These are phyloP conservation scores for Trissolcus japonicus DNA, from an alignment of 2,888 invertebrate genomes.

Conservation along the genomic window DNA sequence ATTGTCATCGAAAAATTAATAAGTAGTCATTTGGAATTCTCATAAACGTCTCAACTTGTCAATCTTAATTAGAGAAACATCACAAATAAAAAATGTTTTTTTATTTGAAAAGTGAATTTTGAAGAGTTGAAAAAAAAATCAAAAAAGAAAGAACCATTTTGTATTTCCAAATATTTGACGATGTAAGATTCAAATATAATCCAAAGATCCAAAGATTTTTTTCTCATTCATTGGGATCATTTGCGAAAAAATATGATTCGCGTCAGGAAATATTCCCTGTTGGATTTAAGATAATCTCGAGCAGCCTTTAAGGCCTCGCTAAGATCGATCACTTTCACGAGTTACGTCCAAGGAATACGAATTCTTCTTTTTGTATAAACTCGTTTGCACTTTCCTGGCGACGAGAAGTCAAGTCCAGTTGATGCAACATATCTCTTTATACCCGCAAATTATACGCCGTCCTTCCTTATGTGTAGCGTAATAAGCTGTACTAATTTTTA, in stretches of 20 bases:
- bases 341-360: slow-evolving; percentile 61
- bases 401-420: slow-evolving; percentile 47
- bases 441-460: slow-evolving; percentile 21
- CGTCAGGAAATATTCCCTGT: slow-evolving; percentile 48
- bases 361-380: slow-evolving; percentile 53
- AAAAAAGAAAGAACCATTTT: no score
- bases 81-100: background rate
- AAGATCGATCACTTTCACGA: slow-evolving; percentile 72
- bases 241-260: slow-evolving; percentile 47
- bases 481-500: slow-evolving; percentile 28
- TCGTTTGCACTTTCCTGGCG: slow-evolving; percentile 45
- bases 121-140: no score
- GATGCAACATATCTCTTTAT: slow-evolving; percentile 22
- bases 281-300: slow-evolving; percentile 49
- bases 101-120: no score
- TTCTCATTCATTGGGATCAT: slow-evolving; percentile 30
- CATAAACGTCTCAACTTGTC: slow-evolving; percentile 3
- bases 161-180: no score
- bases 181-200: background rate
- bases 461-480: slow-evolving; percentile 30
- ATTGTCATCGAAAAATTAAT: slow-evolving; percentile 20
- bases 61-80: slow-evolving; percentile 2
- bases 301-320: slow-evolving; percentile 56
- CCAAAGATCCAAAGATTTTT: no score
- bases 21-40: slow-evolving; percentile 4